phyloP scores from a whole-genome alignment of 2,888 invertebrate species.

The Gymnosoma rotundatum region DNA sequence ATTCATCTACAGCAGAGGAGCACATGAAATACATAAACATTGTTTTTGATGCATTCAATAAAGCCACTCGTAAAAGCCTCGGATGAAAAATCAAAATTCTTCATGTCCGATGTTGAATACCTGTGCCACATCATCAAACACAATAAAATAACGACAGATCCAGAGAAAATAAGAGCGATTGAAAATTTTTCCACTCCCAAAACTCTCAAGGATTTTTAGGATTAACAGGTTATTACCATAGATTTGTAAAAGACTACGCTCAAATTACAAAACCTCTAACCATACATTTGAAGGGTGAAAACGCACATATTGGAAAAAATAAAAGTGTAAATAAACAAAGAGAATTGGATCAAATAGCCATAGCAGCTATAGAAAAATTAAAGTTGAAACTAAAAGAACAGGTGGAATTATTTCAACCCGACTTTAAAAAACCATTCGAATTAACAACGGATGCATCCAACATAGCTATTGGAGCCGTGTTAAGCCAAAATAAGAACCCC shows the following conservation, averaged over 20 bases:
- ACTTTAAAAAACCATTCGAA: too few species aligned
- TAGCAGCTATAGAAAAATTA: slow-evolving; percentile 13
- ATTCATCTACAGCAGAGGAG: slow-evolving; percentile 10
- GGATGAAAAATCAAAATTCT: too few species aligned
- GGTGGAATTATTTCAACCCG: slow-evolving; percentile 33
- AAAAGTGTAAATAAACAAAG: too few species aligned
- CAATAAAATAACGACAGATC: neutral
- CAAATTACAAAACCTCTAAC: too few species aligned
- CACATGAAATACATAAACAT: slow-evolving; percentile 11
- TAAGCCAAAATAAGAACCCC: too few species aligned
- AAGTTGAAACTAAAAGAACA: slow-evolving; percentile 36
- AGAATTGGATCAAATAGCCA: neutral
- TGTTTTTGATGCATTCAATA: slow-evolving; percentile 2
- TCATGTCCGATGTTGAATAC: slow-evolving; percentile 13
- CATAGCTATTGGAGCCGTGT: too few species aligned
- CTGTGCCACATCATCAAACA: neutral
- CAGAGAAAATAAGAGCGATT: neutral
- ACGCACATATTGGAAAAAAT: too few species aligned
- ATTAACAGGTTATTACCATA: too few species aligned
- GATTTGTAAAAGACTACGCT: too few species aligned
- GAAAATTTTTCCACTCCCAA: slow-evolving; percentile 16
- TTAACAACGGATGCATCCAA: too few species aligned
- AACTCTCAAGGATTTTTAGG: neutral
- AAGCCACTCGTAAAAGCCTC: neutral
- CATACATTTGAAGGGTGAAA: too few species aligned